phyloP scores from a whole-genome alignment of 1,140 invertebrate genomes.

The Drosophila ambigua region DNA sequence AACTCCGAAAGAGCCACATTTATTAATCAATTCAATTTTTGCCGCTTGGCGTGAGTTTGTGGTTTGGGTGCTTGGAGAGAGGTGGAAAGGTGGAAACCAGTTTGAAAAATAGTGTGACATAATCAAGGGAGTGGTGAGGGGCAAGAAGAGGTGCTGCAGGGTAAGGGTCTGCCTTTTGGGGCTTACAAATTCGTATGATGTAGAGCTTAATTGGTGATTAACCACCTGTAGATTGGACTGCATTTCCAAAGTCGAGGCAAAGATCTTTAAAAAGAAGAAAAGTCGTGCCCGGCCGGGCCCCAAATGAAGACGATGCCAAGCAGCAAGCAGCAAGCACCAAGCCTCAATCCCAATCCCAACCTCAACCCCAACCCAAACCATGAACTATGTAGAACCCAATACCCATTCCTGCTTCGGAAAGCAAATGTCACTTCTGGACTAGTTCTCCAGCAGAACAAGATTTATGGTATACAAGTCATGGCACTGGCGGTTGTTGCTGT shows the following conservation, averaged over 20 bases:
- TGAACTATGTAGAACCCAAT: conserved; percentile 18
- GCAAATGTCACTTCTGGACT: conserved; percentile 49
- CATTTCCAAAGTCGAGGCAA: conserved; percentile 44
- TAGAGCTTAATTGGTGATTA: conserved; percentile 83
- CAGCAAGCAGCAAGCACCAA: neutral
- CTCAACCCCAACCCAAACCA: neutral
- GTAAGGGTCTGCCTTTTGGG: conserved; percentile 37
- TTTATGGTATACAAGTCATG: conserved; percentile 69
- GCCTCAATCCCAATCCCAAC: neutral
- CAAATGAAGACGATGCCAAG: conserved; percentile 68
- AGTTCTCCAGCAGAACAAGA: conserved; percentile 58
- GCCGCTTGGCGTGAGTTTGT: conserved; percentile 57
- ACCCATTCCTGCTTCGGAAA: conserved; percentile 36
- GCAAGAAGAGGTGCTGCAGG: conserved; percentile 39
- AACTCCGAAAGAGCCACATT: conserved; percentile 45
- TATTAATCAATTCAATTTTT: conserved; percentile 79
- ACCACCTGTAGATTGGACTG: conserved; percentile 78
- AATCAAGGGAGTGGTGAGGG: conserved; percentile 32
- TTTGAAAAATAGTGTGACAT: conserved; percentile 79
- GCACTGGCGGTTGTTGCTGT: conserved; percentile 42
- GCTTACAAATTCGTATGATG: conserved; percentile 80
- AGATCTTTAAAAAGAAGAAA: conserved; percentile 31
- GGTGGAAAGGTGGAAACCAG: conserved; percentile 34
- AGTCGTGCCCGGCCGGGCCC: conserved; percentile 63
- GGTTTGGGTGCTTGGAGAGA: neutral